phyloP scores from a whole-genome alignment of 1,140 invertebrate genomes.

The Hydropsyche tenuis region DNA sequence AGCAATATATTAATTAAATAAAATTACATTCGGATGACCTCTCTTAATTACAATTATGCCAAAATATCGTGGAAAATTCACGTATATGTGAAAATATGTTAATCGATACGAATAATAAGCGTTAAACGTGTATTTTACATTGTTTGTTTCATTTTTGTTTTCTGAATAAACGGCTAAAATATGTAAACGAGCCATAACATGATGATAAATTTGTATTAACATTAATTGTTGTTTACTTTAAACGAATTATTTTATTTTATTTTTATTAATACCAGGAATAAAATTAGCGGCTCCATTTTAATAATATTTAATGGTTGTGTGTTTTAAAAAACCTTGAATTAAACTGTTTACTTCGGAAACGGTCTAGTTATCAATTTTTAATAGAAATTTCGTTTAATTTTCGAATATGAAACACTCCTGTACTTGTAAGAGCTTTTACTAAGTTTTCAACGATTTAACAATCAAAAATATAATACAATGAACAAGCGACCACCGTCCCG shows the following conservation, averaged over 20 bases:
- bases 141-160: not conserved
- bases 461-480: slow-evolving; percentile 5
- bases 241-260: slow-evolving; percentile 1
- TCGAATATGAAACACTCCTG: too few relatives aligned
- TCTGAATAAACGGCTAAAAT: not conserved
- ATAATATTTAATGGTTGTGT: too few relatives aligned
- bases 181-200: not conserved
- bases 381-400: too few relatives aligned
- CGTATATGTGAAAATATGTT: not conserved
- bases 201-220: slow-evolving; percentile 6
- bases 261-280: not conserved
- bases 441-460: not conserved
- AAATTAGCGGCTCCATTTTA: not conserved
- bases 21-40: slow-evolving; percentile 11
- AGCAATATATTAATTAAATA: slow-evolving; percentile 25
- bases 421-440: not conserved
- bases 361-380: too few relatives aligned
- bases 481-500: not conserved
- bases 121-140: not conserved
- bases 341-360: too few relatives aligned
- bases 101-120: not conserved
- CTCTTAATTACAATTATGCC: slow-evolving; percentile 4
- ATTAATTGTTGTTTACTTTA: slow-evolving; percentile 2
- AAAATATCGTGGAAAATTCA: not conserved
- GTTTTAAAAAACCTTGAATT: too few relatives aligned